A percentile compares a stretch with the other conserved stretches of the same genome.
These are phyloP conservation scores for Gerris buenoi DNA, from an alignment of 1,140 invertebrate species.

Conservation along the genomic window DNA sequence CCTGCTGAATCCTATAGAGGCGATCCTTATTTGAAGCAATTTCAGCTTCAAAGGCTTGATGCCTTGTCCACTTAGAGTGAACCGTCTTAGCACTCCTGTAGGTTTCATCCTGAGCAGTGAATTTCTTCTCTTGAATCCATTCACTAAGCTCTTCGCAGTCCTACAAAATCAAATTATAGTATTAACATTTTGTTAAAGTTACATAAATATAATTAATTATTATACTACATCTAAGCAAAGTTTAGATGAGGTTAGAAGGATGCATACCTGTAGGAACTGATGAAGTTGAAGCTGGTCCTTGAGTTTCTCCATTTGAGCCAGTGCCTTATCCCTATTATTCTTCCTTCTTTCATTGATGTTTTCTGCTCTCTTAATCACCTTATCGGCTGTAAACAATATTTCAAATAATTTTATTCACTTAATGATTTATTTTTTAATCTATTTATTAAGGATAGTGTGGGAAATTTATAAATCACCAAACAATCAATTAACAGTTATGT, in stretches of 20 bases:
- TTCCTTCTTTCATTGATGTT: constrained; percentile 79
- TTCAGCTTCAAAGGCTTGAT: constrained; percentile 98
- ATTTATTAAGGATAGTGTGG: too few relatives aligned
- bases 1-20: constrained; percentile 70
- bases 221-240: too few relatives aligned
- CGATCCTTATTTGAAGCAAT: constrained; percentile 97
- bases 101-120: constrained; percentile 95
- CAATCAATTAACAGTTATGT: too few relatives aligned
- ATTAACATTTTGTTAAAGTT: too few relatives aligned
- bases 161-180: too few relatives aligned
- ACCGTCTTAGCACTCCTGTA: constrained; percentile 96
- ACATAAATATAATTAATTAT: too few relatives aligned
- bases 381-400: constrained; percentile 56
- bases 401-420: too few relatives aligned
- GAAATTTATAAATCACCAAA: too few relatives aligned
- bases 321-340: constrained; percentile 77
- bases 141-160: constrained; percentile 97
- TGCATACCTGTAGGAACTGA: constrained; percentile 70
- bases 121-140: constrained; percentile 98
- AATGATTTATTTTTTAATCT: too few relatives aligned
- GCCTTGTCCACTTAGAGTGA: constrained; percentile 97
- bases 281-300: constrained; percentile 88
- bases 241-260: too few relatives aligned
- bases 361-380: constrained; percentile 90
- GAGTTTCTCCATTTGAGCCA: constrained; percentile 81